Base-by-base conservation (phyloP, 2,113 vertebrate species). In the Ctenomys sociabilis region DNA sequence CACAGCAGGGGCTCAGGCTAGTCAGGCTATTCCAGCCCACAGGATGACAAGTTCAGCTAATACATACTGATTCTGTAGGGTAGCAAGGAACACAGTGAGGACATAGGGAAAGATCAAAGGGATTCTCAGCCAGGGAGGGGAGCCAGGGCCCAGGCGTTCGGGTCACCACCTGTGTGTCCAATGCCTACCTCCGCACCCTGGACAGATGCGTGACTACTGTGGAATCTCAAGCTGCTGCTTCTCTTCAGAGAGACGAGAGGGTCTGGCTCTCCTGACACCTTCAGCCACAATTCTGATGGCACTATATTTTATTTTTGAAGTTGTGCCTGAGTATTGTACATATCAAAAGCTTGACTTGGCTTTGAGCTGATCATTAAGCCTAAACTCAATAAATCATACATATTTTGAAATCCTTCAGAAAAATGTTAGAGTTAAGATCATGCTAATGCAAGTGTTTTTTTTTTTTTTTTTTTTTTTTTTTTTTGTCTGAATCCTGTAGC, bases 401-500 rank as follows among this genome's bases (percentile, higher is more conserved):
- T 61, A 61, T 61, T 61, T 24, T 21, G 22, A 61, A 96, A 93
- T 85, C 54, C 94, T 93, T 72, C 91, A 95, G 26, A 70, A 97
- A 84, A 95, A 77, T 72, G 35, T 17, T 7, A 43, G 24, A 16
- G 16, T 98, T 98, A 99, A 30, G 98, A 98, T 95, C 98, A 98
- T 90, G 99, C 99, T 97, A 99, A 89, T 0, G 98, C 98, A 45
- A 99, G 98, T 22, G 99, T 98, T 96, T 90, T 98, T 37, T 99
- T 98, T 49, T 49, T 49, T 22, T 99, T 98, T 96, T 90, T 98
- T 37, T 99, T 98, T 98, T 96, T 90, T 98, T n/a, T 99, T 98
- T 52, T 7, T 52, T 52, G 10, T 52, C 16, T 92, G 99, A 98
- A 57, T 99, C 99, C 94, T 98, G 98, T 49, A 99, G 99, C n/a